phyloP scores from a whole-genome alignment of 2,113 vertebrate genomes.

The Caretta caretta region DNA sequence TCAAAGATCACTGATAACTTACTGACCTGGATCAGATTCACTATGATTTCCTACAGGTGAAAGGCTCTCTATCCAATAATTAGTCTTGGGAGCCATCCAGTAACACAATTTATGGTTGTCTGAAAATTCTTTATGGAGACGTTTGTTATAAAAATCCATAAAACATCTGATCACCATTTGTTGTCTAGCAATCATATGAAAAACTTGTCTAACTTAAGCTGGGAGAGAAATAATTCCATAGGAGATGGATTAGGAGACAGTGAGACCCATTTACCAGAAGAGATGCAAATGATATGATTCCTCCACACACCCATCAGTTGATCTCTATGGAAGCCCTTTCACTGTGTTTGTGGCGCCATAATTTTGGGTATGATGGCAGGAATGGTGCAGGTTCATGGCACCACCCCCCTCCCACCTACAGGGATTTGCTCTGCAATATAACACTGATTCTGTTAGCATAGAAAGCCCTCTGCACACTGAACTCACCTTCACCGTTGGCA shows the following conservation, averaged over 20 bases:
- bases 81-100: background rate
- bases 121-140: background rate
- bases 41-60: background rate
- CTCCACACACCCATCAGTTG: background rate
- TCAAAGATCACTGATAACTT: background rate
- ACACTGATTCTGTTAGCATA: accelerated
- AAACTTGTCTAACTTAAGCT: background rate
- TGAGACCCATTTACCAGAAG: background rate
- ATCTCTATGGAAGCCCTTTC: background rate
- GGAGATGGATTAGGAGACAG: constrained; percentile 19
- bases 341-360: background rate
- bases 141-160: constrained; percentile 3
- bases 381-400: background rate
- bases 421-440: accelerated
- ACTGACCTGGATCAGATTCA: background rate
- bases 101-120: background rate
- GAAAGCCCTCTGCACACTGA: background rate
- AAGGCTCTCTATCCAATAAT: background rate
- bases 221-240: background rate
- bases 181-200: constrained; percentile 7
- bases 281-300: background rate
- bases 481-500: accelerated
- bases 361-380: background rate
- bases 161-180: background rate
- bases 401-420: background rate